Evolutionary conservation across 2,888 invertebrate genomes (phyloP), one percentile per base, ranked within the genome.

Genomic region (Ryuthela nishihirai): DNA sequence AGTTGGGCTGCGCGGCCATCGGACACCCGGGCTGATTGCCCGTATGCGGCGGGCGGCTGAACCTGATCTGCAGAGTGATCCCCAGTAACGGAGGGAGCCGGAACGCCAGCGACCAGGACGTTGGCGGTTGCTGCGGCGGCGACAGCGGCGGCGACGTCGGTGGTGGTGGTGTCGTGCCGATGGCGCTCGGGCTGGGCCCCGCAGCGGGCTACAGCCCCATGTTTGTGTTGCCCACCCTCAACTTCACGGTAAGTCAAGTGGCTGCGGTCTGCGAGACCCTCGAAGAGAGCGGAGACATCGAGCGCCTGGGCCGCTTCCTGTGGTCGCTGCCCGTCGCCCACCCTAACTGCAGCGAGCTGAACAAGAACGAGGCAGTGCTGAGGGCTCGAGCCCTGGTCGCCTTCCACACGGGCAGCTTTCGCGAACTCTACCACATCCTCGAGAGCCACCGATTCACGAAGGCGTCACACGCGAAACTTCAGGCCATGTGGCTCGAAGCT

Each of bases 401-500:
- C 66, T 94, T 89, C 76, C 91, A 93, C 75, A 88, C 87, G 70
- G 88, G 89, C 66, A 87, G 89, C 76, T 92, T 86, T 77, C 81
- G 88, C 68, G 91, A 91, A 76, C 79, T 92, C 69, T 93, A 94
- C 79, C 81, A 85, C 70, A 90, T 94, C 72, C 78, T 93, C 67
- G 92, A 93, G 77, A 83, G 85, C 74, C 87, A 91, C 77, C 88
- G 88, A 73, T 93, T 93, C 78, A 85, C 87, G 69, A 89, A 89
- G 76, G 84, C 85, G 66, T 88, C 88, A 7, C 92, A 94, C 78
- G 86, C 85, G 43, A 92, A 91, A 73, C 79, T 93, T 48, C 82
- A 82, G 70, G 88, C 88, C 45, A 88, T 93, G 87, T 94, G 93
- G 93, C 80, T 92, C 65, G 92, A 93, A 72, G 91, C 93, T n/a